Evolutionary conservation across 2,797 vertebrate genomes (phyloP).

Genomic region (Dendrocincla fuliginosa): DNA sequence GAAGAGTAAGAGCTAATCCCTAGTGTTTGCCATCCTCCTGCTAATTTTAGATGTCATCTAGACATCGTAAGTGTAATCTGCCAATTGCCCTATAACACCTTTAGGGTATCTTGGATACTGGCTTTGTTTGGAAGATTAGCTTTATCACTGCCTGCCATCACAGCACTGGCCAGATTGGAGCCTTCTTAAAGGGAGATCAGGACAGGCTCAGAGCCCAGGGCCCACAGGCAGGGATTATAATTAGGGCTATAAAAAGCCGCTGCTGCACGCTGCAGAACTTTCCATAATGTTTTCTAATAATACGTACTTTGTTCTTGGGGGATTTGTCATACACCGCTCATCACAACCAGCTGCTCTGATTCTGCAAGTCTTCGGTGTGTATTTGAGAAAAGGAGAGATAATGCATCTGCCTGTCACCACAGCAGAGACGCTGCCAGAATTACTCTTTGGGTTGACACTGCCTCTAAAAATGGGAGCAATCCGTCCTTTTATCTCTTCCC

Average conservation of each 20-base stretch:
- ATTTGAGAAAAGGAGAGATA: not conserved
- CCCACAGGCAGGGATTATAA: not conserved
- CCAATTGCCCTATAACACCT: not conserved
- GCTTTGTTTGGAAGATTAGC: conserved; percentile 27
- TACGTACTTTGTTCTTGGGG: not conserved
- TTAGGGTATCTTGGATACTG: not conserved
- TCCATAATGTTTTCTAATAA: not conserved
- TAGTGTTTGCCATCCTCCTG: not conserved
- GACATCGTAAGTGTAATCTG: not conserved
- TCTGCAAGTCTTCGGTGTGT: not conserved
- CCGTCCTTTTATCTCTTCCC: not conserved
- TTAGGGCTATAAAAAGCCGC: conserved; percentile 8
- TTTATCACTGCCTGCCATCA: conserved; percentile 14
- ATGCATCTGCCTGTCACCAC: not conserved
- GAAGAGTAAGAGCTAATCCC: not conserved
- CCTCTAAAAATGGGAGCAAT: not conserved
- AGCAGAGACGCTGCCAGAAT: not conserved
- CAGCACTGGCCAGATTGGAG: not conserved
- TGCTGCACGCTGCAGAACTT: not conserved
- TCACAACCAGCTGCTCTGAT: not conserved
- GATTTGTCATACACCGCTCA: not conserved
- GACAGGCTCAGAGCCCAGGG: not conserved
- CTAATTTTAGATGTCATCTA: not conserved
- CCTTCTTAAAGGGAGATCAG: not conserved
- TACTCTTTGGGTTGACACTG: not conserved